Conservation (phyloP, 2,797 vertebrate genomes). For the Spheniscus humboldti region DNA sequence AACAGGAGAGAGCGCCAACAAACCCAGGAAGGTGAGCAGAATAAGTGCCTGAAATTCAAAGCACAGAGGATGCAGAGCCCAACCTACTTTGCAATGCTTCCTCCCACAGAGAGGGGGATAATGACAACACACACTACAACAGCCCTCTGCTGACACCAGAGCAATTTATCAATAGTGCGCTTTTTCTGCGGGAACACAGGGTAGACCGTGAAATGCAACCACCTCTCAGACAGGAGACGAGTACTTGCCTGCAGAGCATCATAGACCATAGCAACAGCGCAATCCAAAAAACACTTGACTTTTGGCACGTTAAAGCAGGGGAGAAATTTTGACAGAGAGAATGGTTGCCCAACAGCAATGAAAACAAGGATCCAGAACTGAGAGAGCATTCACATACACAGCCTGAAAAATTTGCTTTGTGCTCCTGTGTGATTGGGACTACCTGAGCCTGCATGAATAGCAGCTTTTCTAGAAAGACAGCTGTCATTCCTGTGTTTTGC, state of each 20-base stretch:
- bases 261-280: background rate
- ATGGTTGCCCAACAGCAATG: background rate
- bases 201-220: background rate
- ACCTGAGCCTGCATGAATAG: background rate
- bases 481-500: background rate
- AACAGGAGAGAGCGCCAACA: background rate
- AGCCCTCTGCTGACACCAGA: background rate
- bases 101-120: background rate
- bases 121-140: fast-evolving
- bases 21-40: background rate
- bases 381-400: background rate
- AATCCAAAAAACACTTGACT: background rate
- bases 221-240: background rate
- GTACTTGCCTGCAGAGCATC: background rate
- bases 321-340: background rate
- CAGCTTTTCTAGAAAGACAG: background rate
- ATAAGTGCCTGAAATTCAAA: background rate
- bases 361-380: background rate
- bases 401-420: background rate
- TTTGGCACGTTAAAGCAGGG: background rate
- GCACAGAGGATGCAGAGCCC: background rate
- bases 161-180: background rate
- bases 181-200: background rate
- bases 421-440: fast-evolving
- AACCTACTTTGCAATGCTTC: background rate